Evolutionary conservation across 2,888 invertebrate species (phyloP).

Genomic region (Gymnocheta viridis): DNA sequence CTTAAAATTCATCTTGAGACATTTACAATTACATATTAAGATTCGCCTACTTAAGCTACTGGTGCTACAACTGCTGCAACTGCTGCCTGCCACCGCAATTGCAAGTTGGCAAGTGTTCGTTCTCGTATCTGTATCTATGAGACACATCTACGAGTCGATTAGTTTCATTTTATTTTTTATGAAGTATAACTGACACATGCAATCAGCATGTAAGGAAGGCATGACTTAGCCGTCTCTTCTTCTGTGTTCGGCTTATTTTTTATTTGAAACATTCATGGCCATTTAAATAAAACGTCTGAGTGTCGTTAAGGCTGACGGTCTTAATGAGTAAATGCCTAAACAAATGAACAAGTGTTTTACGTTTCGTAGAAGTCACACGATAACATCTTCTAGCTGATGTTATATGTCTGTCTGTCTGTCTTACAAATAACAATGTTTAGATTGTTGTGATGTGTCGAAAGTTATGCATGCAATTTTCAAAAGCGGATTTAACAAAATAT

Average conservation of each 20-base stretch:
- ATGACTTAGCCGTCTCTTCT: conserved; percentile 39
- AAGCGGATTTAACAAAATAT: conserved; percentile 47
- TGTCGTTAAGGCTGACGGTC: neutral
- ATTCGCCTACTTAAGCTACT: conserved; percentile 29
- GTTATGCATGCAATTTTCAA: conserved; percentile 44
- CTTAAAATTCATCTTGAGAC: conserved; percentile 35
- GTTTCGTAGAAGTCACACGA: neutral
- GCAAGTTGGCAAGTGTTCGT: conserved; percentile 42
- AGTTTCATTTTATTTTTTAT: conserved; percentile 5
- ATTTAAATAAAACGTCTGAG: conserved; percentile 7
- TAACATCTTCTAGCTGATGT: neutral
- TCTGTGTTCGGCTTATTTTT: conserved; percentile 1
- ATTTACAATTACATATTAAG: conserved; percentile 41
- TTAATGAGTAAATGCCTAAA: neutral
- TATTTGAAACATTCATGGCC: conserved; percentile 52
- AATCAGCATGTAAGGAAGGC: neutral
- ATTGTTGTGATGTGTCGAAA: conserved; percentile 50
- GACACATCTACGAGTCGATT: conserved; percentile 40
- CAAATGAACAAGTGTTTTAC: neutral
- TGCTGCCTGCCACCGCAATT: too few species aligned
- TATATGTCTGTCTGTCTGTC: too few species aligned
- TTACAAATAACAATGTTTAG: conserved; percentile 41
- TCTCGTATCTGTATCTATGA: conserved; percentile 27
- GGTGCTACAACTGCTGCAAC: conserved; percentile 27
- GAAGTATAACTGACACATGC: conserved; percentile 19